Conservation (phyloP, 1,140 invertebrate genomes). For the Propsilocerus akamusi region DNA sequence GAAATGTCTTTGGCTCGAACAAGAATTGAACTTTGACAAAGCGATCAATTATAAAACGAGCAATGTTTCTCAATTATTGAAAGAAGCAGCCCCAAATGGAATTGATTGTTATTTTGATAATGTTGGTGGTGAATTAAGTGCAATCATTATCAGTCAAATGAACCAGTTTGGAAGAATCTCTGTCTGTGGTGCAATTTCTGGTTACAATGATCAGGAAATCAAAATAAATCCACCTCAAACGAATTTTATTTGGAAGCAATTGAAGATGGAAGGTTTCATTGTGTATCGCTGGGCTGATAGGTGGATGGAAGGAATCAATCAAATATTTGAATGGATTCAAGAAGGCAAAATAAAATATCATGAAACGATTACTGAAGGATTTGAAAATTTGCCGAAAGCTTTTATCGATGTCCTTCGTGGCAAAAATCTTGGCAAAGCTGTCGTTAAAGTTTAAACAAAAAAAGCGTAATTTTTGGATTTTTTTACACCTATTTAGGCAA, state of each 20-base stretch:
- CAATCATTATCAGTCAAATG: conserved; percentile 19
- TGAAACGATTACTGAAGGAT: conserved; percentile 33
- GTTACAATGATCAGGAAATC: conserved; percentile 23
- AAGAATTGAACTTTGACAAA: conserved; percentile 38
- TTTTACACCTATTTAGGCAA: too few relatives aligned
- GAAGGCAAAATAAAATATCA: conserved; percentile 30
- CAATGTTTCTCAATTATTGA: conserved; percentile 30
- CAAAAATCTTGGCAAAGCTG: conserved; percentile 37
- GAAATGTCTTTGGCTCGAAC: conserved; percentile 45
- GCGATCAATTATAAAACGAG: conserved; percentile 54
- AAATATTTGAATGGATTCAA: conserved; percentile 28
- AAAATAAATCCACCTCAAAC: too few relatives aligned
- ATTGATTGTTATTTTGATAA: conserved; percentile 55
- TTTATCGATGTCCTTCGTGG: conserved; percentile 35
- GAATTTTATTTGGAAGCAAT: conserved; percentile 22
- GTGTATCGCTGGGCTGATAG: conserved; percentile 18
- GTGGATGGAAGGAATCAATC: conserved; percentile 25
- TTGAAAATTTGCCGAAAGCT: conserved; percentile 34
- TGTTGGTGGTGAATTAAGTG: conserved; percentile 20
- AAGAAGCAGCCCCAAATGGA: conserved; percentile 40
- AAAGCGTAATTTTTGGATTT: too few relatives aligned
- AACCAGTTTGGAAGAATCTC: conserved; percentile 18
- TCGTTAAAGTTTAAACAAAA: conserved; percentile 32
- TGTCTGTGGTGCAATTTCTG: conserved; percentile 22
- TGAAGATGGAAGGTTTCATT: conserved; percentile 29